Evolutionary conservation across 2,888 invertebrate genomes (phyloP), one percentile per base, ranked within the genome.

Genomic region (Ectemnius cavifrons): DNA sequence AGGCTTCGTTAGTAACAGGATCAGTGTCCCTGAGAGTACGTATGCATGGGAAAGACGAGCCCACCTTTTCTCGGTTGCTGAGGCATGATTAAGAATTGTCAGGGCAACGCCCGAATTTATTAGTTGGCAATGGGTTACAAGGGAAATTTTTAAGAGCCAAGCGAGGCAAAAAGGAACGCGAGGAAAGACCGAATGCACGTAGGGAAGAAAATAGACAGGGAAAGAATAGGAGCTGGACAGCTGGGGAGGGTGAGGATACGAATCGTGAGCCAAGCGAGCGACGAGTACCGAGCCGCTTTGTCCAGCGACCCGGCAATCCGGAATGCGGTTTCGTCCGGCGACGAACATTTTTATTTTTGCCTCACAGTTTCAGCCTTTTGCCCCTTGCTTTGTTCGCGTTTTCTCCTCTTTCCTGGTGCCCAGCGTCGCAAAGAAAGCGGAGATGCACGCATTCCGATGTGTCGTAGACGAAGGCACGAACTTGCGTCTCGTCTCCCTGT

Each of bases 401-500:
- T 80, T 80, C 74, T 75, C 69, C 75, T 80, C 80, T 83, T 80
- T 83, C 75, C 79, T 67, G 67, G 66, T 74, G 71, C 37, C 68
- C 52, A 73, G 71, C 65, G 70, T 78, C 72, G 73, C 75, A 78
- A 84, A 81, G 84, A 85, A 83, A 80, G 74, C 83, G 61, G 74
- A 83, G 80, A 82, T 83, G 83, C 81, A 82, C 85, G 82, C 84
- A 87, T 87, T 86, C 84, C 83, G 72, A 83, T 78, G 81, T 74
- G 73, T 61, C 71, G 78, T 64, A 59, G 79, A 80, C 73, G 61
- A 71, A 65, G 73, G 59, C 68, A 72, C 70, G 71, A 74, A 76
- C 74, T 71, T 68, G 69, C 66, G 57, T 60, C 63, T 37, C 37
- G 37, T 37, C 52, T 52, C 67, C 63, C 58, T 20, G 64, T 58